Conservation (phyloP, 2,888 invertebrate genomes). For the Coelogynopora nodosa region DNA sequence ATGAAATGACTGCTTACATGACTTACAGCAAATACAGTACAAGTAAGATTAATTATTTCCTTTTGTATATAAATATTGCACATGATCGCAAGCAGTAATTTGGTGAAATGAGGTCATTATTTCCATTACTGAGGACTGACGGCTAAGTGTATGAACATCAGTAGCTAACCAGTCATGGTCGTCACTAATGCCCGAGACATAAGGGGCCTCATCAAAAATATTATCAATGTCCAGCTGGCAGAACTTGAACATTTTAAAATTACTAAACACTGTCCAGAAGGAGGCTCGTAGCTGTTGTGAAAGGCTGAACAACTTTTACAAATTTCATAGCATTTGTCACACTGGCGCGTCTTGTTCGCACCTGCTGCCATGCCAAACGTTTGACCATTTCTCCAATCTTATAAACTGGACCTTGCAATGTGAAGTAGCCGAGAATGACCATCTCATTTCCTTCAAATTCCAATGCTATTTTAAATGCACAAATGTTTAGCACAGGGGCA, state of each 20-base stretch:
- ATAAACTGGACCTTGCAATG: not conserved
- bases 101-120: not conserved
- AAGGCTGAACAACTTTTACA: not conserved
- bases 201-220: not conserved
- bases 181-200: not conserved
- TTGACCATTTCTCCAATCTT: not conserved
- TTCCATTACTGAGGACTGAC: not conserved
- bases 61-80: too few species aligned
- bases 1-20: too few species aligned
- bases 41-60: too few species aligned
- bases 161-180: not conserved
- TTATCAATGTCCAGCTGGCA: not conserved
- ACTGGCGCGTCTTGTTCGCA: not conserved
- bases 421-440: not conserved
- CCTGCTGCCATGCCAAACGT: not conserved
- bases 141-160: not conserved
- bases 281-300: not conserved
- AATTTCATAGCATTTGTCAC: not conserved
- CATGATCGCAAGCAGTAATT: too few species aligned
- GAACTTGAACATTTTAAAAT: not conserved
- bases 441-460: not conserved
- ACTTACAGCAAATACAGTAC: too few species aligned
- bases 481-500: too few species aligned
- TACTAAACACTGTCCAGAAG: not conserved
- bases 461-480: not conserved